Base-by-base conservation (phyloP, 2,888 invertebrate species). In the Ophion costatus region DNA sequence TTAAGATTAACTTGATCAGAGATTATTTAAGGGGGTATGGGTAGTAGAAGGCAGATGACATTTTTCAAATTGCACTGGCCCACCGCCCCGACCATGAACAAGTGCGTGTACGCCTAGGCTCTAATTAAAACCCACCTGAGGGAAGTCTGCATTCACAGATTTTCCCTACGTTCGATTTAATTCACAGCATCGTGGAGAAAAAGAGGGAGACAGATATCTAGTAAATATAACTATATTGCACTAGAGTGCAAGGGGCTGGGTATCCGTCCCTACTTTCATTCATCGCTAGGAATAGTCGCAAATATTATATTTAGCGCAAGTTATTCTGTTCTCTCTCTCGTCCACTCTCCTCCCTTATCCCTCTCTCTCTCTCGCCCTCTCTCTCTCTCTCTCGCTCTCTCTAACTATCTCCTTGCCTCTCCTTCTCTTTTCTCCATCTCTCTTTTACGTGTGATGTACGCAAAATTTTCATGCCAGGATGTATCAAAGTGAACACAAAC, bases 201-300 rank as follows among this genome's bases (percentile, higher is more conserved):
- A 7, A 24, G 70, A 51, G 45, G 17, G 7, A 29, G 51, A 45
- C 14, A 64, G 22, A 45, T 22, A 42, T 67, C 66, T 38, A 38
- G 22, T 59, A 57, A 17, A 29, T 80, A 73, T 29, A 45, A 33
- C 6, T 74, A 67, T 80, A 45, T 64, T 73, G 74, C 59, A 74
- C 66, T 76, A 69, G 61, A 67, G 82, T 77, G 70, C 71, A 71
- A 64, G 69, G 70, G 71, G 70, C 82, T 73, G 74, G 45, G 67
- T 67, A 42, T 24, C 33, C 63, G 33, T 79, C 82, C 76, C 82
- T 80, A 82, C 89, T 92, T 92, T 91, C 92, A 92, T 93, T 93
- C 92, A 93, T 91, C 88, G 91, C 91, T 91, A 87, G 90, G 91
- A 93, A 93, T 93, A 93, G 91, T 88, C 89, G 83, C 76, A 70